Evolutionary conservation across 2,797 vertebrate species (phyloP).

Genomic region (Lemur catta): DNA sequence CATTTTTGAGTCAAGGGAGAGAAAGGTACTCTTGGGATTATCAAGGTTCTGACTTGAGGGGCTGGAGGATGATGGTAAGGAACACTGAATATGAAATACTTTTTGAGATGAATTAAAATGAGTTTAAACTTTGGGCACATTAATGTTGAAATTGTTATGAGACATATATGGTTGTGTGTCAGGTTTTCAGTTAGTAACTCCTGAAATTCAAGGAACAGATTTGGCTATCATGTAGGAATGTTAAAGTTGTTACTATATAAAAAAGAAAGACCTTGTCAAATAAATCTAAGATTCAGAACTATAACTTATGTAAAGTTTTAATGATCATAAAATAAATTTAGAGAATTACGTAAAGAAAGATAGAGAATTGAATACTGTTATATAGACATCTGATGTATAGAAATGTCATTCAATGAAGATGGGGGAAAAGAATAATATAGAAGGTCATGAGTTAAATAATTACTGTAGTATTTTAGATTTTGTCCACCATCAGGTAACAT

Average conservation of each 20-base stretch:
- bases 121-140: background rate
- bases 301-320: background rate
- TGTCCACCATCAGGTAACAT: background rate
- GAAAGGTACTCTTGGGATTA: background rate
- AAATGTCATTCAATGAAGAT: background rate
- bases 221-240: background rate
- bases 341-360: background rate
- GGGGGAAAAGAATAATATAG: background rate
- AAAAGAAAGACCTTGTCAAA: background rate
- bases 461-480: background rate
- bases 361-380: background rate
- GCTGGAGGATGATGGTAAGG: background rate
- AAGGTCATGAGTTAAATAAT: background rate
- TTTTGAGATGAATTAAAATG: background rate
- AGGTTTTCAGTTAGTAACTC: background rate
- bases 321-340: background rate
- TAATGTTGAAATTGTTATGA: background rate
- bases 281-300: background rate
- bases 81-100: background rate
- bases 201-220: background rate
- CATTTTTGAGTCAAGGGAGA: background rate
- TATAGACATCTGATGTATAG: accelerated
- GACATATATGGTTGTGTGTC: background rate
- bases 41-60: too few species aligned
- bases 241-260: background rate